Conservation (phyloP, 2,888 invertebrate genomes). For the Eristalinus aeneus region DNA sequence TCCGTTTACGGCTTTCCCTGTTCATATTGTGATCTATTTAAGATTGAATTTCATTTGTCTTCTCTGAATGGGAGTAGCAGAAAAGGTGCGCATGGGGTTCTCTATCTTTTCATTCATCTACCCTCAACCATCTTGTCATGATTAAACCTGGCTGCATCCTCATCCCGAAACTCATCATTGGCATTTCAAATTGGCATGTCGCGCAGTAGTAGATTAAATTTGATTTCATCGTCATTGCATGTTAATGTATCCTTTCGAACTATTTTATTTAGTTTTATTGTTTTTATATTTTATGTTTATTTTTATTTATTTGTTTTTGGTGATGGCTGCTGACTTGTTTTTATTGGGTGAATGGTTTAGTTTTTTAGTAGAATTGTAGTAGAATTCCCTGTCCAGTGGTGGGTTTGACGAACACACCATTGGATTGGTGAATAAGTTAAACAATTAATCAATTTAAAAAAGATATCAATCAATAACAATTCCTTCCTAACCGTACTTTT, state of each 20-base stretch:
- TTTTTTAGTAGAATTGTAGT: neutral
- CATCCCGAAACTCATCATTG: slow-evolving; percentile 10
- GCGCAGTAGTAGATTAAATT: slow-evolving; percentile 2
- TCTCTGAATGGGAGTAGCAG: slow-evolving; percentile 28
- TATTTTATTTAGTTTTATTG: neutral
- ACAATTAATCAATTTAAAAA: slow-evolving; percentile 22
- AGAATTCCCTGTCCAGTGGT: neutral
- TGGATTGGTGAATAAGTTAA: neutral
- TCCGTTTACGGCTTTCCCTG: slow-evolving; percentile 3
- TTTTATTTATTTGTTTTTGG: slow-evolving; percentile 44
- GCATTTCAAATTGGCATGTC: slow-evolving; percentile 51
- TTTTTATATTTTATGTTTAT: slow-evolving; percentile 47
- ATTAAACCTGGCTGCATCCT: neutral
- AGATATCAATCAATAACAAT: slow-evolving; percentile 16
- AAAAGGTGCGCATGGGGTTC: slow-evolving; percentile 62
- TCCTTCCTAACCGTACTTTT: slow-evolving; percentile 22
- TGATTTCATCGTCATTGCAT: slow-evolving; percentile 43
- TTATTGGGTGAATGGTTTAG: slow-evolving; percentile 48
- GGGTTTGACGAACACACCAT: slow-evolving; percentile 2
- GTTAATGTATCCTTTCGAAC: slow-evolving; percentile 28
- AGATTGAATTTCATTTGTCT: slow-evolving; percentile 25
- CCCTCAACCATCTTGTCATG: slow-evolving; percentile 38
- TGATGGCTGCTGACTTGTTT: slow-evolving; percentile 44
- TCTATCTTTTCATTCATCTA: slow-evolving; percentile 38
- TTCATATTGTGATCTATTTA: slow-evolving; percentile 2